These are phyloP conservation scores for Phoebastria nigripes DNA, from an alignment of 2,797 vertebrate genomes.

Conservation along the genomic window DNA sequence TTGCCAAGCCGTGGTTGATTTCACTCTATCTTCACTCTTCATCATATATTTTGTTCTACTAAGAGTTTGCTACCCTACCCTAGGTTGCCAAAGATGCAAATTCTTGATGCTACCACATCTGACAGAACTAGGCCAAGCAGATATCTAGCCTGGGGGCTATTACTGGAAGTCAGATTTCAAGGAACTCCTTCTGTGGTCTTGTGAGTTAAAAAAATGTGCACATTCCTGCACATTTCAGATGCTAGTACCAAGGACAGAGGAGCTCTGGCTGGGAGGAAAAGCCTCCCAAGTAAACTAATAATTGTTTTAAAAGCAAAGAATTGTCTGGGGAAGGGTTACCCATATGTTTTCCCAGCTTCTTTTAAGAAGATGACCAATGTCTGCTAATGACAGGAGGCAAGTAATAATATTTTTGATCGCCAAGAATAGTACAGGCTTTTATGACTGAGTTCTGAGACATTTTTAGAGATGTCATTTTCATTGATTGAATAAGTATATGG, in stretches of 20 bases:
- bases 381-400: not conserved
- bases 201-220: not conserved
- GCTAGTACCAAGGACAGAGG: constrained; percentile 78
- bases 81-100: not conserved
- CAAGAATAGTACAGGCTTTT: not conserved
- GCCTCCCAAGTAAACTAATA: not conserved
- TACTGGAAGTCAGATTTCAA: constrained; percentile 59
- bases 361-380: not conserved
- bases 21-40: not conserved
- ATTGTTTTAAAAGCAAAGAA: not conserved
- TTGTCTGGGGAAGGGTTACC: not conserved
- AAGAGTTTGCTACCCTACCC: not conserved
- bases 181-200: constrained; percentile 42
- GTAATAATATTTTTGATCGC: not conserved
- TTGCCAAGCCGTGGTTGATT: not conserved
- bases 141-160: not conserved
- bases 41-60: not conserved
- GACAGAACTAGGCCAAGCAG: constrained; percentile 53
- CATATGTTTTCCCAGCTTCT: not conserved
- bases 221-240: not conserved
- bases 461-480: not conserved
- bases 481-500: not conserved
- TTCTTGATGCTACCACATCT: constrained; percentile 42
- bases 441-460: not conserved
- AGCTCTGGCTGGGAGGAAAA: constrained; percentile 28